Base-by-base conservation (phyloP, 2,888 invertebrate species). In the Caenorhabditis drosophilae region DNA sequence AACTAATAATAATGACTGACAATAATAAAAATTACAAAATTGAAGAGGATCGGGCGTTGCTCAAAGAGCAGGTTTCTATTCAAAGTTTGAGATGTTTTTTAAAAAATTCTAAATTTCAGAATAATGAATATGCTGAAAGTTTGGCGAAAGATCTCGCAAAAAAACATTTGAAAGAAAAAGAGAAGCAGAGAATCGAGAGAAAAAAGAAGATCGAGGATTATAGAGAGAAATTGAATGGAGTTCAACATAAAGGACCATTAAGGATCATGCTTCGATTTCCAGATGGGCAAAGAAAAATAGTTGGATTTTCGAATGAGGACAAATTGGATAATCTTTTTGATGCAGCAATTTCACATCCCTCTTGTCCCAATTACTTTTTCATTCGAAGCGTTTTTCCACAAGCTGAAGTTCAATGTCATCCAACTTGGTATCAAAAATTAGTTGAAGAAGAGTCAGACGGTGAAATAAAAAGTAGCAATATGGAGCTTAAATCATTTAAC, bases 331-430 rank as follows among this genome's bases (percentile, higher is more conserved):
- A 91, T 84, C 88, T 98, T 67, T 93, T 93, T 86, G 90, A 92
- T 85, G 96, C 91, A 86, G 91, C 96, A 72, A 94, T 95, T 86
- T 93, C 94, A 84, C 93, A 96, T 86, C 92, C 93, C 4, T 89
- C 90, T 77, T 90, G 95, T 15, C 96, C 96, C 89, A 84, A 92
- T 84, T 90, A 90, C 84, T 79, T 79, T 50, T 66, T 74, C 11
- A 58, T 76, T 22, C 59, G 74, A 31, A 69, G 60, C 25, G 63
- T 73, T 40, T 70, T 67, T 34, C 79, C 79, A 20, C 50, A 63
- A 12, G 61, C 63, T 25, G 67, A 64, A 27, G 52, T 79, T 34
- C 40, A 59, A 36, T 79, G 79, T 36, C 72, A 55, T 15, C 79
- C 79, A 2, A 38, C 35, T 4, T 79, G 79, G 79, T 36, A 36